Percentiles rank a stretch among this genome's conserved stretches.
phyloP scores from a whole-genome alignment of 2,888 invertebrate genomes.

The Tachina lurida region DNA sequence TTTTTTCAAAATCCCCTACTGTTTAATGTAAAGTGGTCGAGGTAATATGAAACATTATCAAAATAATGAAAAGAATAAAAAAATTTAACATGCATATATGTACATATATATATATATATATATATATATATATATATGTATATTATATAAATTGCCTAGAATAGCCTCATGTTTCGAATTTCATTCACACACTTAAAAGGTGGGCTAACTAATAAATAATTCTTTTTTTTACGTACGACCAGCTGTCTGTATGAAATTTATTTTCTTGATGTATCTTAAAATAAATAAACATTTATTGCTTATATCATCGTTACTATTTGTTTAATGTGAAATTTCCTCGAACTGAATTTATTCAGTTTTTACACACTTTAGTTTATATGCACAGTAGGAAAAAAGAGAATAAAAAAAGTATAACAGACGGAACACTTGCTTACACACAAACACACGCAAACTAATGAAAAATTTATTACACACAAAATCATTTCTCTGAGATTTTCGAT shows the following conservation, averaged over 20 bases:
- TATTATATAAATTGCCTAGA: background rate
- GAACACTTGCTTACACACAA: background rate
- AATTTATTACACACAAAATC: background rate
- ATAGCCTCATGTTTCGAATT: background rate
- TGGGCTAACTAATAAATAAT: background rate
- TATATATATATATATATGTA: too few species aligned
- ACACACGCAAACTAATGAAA: background rate
- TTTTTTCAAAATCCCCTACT: too few species aligned
- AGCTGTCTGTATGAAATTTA: background rate
- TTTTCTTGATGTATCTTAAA: slow-evolving; percentile 5
- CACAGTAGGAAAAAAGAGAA: background rate
- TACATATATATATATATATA: too few species aligned
- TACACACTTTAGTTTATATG: slow-evolving; percentile 3
- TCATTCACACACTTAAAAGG: background rate
- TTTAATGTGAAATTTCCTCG: slow-evolving; percentile 41
- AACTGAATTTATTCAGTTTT: slow-evolving; percentile 5
- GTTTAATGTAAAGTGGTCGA: background rate
- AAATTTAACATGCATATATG: background rate
- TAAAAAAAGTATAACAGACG: background rate
- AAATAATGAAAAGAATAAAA: background rate
- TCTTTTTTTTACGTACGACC: background rate
- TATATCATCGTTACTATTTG: slow-evolving; percentile 24
- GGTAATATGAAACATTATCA: background rate
- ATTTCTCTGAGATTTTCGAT: background rate
- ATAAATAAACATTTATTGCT: slow-evolving; percentile 36